Percentiles rank a stretch among this genome's conserved stretches.
phyloP scores from a whole-genome alignment of 1,140 invertebrate genomes.

The Monomorium pharaonis region DNA sequence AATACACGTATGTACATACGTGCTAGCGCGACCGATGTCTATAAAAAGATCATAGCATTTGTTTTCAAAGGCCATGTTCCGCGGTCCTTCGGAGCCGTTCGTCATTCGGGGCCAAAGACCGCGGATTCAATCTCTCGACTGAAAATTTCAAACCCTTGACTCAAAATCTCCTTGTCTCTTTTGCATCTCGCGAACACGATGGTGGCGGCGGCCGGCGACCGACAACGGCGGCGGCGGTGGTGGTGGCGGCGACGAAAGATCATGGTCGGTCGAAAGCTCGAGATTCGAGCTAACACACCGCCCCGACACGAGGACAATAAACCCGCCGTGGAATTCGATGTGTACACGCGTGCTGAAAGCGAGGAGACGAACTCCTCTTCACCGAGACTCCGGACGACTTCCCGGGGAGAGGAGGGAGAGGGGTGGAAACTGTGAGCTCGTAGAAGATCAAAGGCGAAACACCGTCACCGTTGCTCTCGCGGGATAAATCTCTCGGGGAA shows the following conservation, averaged over 20 bases:
- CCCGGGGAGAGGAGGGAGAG: not conserved
- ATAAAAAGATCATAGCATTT: constrained; percentile 32
- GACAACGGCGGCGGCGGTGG: not conserved
- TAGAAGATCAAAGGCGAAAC: not conserved
- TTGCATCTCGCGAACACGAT: constrained; percentile 3
- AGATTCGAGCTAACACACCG: constrained; percentile 47
- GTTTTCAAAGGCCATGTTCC: constrained; percentile 18
- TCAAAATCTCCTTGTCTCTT: not conserved
- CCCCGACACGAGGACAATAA: constrained; percentile 50
- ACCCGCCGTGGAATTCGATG: constrained; percentile 31
- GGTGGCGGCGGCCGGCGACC: not conserved
- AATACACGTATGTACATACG: constrained; percentile 15
- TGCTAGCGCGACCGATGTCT: constrained; percentile 16
- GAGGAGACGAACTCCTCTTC: constrained; percentile 35
- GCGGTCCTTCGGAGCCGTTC: not conserved
- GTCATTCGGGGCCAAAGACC: not conserved
- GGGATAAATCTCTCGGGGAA: not conserved
- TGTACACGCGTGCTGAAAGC: not conserved
- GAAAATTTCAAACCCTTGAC: not conserved
- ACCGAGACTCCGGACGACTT: not conserved
- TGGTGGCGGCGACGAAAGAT: not conserved
- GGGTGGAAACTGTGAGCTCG: not conserved
- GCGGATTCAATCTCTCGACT: not conserved
- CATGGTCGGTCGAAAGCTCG: constrained; percentile 25
- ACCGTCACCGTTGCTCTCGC: constrained; percentile 16